These are phyloP conservation scores for Rhyacophila brunnea DNA, from an alignment of 1,140 invertebrate species.

Conservation along the genomic window DNA sequence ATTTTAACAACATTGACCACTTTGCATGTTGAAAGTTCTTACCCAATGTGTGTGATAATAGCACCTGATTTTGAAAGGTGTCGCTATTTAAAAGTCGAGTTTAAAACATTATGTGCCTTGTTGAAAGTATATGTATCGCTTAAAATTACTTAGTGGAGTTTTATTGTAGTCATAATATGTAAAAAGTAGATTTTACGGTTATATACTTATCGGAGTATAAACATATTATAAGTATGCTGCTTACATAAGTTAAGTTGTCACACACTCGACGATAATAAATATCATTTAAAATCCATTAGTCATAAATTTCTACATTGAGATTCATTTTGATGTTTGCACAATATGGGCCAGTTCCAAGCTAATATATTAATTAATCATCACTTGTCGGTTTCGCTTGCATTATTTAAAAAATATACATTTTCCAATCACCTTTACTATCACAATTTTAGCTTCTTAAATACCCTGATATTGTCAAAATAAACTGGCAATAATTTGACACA, in stretches of 20 bases:
- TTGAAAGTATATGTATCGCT: conserved; percentile 32
- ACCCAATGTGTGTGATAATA: conserved; percentile 24
- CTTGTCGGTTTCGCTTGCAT: too few species aligned
- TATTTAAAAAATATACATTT: too few species aligned
- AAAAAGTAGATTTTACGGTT: conserved; percentile 22
- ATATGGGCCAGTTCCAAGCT: conserved; percentile 8
- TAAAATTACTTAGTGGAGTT: conserved; percentile 26
- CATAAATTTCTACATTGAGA: neutral
- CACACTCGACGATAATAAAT: neutral
- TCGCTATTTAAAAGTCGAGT: conserved; percentile 34
- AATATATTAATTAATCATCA: neutral
- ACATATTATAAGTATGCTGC: conserved; percentile 10
- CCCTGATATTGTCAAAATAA: too few species aligned
- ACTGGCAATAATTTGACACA: too few species aligned
- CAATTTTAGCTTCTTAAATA: too few species aligned
- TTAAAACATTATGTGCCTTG: conserved; percentile 36
- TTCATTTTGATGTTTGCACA: neutral
- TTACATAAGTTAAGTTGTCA: neutral
- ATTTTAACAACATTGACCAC: conserved; percentile 22
- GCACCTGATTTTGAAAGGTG: conserved; percentile 20
- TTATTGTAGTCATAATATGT: conserved; percentile 20
- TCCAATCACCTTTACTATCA: too few species aligned
- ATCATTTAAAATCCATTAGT: neutral
- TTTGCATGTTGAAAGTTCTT: conserved; percentile 23
- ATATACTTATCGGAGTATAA: conserved; percentile 13